These are phyloP conservation scores for Lathamus discolor DNA, from an alignment of 2,113 vertebrate species.

Conservation along the genomic window DNA sequence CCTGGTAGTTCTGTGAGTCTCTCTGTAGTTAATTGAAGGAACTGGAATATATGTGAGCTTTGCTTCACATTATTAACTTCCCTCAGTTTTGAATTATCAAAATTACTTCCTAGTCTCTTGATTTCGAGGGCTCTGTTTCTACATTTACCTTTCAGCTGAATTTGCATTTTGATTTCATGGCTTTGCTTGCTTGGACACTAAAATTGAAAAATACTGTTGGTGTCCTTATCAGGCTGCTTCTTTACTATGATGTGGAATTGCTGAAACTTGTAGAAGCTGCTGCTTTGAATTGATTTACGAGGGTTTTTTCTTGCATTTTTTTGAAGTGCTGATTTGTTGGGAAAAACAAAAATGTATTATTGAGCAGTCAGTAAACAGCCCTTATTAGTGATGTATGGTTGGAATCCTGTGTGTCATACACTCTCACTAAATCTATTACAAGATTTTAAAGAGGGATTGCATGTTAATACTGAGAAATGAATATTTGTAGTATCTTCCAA, in stretches of 20 bases:
- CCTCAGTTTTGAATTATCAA: background rate
- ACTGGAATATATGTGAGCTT: background rate
- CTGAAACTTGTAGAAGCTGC: background rate
- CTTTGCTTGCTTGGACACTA: background rate
- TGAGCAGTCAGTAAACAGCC: background rate
- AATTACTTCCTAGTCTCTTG: background rate
- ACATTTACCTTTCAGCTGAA: background rate
- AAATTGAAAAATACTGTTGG: background rate
- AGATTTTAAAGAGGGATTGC: background rate
- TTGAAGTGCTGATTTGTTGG: background rate
- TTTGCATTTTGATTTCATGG: background rate
- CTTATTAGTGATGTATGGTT: background rate
- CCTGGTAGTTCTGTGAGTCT: background rate
- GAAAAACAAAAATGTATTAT: background rate
- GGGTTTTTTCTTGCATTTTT: background rate
- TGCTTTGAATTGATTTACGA: background rate
- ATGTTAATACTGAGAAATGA: background rate
- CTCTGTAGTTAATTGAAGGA: background rate
- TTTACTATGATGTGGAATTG: background rate
- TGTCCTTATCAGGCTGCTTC: background rate
- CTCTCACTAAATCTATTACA: background rate
- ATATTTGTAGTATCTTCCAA: background rate
- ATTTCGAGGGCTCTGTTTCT: background rate
- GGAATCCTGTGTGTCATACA: background rate
- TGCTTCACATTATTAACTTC: background rate